phyloP scores from a whole-genome alignment of 2,888 invertebrate genomes.

The Phoronis australis region DNA sequence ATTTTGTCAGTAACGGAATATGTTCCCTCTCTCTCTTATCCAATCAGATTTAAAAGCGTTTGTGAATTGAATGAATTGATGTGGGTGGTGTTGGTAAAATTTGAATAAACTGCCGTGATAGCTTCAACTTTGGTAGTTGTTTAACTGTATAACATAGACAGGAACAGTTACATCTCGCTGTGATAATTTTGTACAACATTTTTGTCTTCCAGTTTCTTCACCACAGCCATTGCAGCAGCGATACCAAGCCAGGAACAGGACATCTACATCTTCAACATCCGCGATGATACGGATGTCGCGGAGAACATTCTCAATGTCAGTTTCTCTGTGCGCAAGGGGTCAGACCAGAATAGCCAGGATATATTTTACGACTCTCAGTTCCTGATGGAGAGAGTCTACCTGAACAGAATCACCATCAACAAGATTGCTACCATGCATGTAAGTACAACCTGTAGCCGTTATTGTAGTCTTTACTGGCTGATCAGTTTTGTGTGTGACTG shows the following conservation, averaged over 20 bases:
- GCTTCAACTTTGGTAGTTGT: too few species aligned
- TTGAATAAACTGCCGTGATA: too few species aligned
- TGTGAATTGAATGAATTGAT: too few species aligned
- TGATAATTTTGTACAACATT: too few species aligned
- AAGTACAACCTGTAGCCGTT: conserved; percentile 12
- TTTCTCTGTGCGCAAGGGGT: conserved; percentile 69
- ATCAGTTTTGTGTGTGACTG: too few species aligned
- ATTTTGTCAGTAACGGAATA: too few species aligned
- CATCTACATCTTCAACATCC: conserved; percentile 85
- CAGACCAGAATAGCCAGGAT: conserved; percentile 50
- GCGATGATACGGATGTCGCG: conserved; percentile 82
- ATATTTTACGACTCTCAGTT: conserved; percentile 81
- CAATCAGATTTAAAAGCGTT: too few species aligned
- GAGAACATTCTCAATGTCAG: conserved; percentile 83
- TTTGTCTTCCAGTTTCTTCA: too few species aligned
- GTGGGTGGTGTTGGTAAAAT: too few species aligned
- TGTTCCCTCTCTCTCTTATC: too few species aligned
- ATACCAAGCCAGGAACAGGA: conserved; percentile 88
- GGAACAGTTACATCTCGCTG: too few species aligned
- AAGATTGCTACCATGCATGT: conserved; percentile 80
- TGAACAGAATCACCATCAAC: conserved; percentile 81
- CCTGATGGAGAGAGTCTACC: conserved; percentile 86
- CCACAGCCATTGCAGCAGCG: conserved; percentile 85
- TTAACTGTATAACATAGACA: too few species aligned
- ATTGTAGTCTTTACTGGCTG: background rate